Percentiles rank a stretch among this genome's conserved stretches.
These are phyloP conservation scores for Mystacides longicornis DNA, from an alignment of 2,888 invertebrate species.

Conservation along the genomic window DNA sequence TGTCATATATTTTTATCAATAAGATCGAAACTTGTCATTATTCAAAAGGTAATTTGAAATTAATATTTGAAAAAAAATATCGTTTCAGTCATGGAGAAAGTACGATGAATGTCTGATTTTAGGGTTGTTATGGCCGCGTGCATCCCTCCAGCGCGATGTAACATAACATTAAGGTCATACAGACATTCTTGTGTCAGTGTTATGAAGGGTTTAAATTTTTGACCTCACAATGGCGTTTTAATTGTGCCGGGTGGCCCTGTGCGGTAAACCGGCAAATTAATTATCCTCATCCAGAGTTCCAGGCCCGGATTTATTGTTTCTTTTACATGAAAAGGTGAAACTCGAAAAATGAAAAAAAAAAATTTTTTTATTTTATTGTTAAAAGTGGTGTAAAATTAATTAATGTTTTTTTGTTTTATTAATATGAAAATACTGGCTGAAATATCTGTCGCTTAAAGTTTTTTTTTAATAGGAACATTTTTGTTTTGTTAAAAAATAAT, in stretches of 20 bases:
- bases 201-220: constrained; percentile 18
- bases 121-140: too few relatives aligned
- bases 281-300: constrained; percentile 15
- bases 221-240: constrained; percentile 19
- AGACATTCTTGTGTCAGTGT: neutral
- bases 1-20: too few relatives aligned
- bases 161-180: neutral
- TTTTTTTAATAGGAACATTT: too few relatives aligned
- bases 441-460: too few relatives aligned
- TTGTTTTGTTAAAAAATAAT: too few relatives aligned
- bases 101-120: too few relatives aligned
- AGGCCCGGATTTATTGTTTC: constrained; percentile 17
- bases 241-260: constrained; percentile 16
- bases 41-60: too few relatives aligned
- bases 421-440: too few relatives aligned
- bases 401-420: neutral
- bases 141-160: too few relatives aligned
- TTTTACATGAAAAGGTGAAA: constrained; percentile 17
- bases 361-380: neutral
- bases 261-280: constrained; percentile 23
- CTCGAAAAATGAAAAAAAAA: constrained; percentile 4
- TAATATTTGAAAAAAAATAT: too few relatives aligned
- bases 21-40: too few relatives aligned
- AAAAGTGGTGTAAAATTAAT: neutral
- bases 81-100: too few relatives aligned